phyloP scores from a whole-genome alignment of 2,797 vertebrate species.

The Chaetodon trifasciatus region DNA sequence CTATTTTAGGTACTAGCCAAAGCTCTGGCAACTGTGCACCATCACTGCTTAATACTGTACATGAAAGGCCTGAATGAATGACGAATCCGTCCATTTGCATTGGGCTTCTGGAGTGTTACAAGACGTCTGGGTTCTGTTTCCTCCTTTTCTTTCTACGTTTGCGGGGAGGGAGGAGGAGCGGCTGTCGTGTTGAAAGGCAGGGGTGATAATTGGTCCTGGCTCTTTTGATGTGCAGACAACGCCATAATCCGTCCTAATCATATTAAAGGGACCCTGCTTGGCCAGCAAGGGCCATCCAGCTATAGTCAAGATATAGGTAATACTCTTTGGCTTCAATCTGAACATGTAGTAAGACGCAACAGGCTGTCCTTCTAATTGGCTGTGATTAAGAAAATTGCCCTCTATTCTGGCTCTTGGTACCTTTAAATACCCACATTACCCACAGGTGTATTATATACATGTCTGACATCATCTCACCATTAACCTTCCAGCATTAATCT shows the following conservation, averaged over 20 bases:
- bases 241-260: conserved; percentile 84
- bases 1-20: conserved; percentile 72
- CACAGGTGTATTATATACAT: conserved; percentile 20
- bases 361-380: conserved; percentile 41
- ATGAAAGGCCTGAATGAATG: conserved; percentile 72
- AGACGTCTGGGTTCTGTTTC: conserved; percentile 54
- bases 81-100: conserved; percentile 72
- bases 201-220: conserved; percentile 85
- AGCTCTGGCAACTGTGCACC: conserved; percentile 63
- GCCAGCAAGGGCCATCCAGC: conserved; percentile 63
- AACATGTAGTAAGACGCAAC: conserved; percentile 28
- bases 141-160: conserved; percentile 55
- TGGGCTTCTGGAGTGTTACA: conserved; percentile 56
- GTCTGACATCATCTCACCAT: conserved; percentile 25
- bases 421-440: conserved; percentile 10
- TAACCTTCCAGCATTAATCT: conserved; percentile 22
- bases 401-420: conserved; percentile 13
- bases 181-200: conserved; percentile 77
- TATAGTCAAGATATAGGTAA: conserved; percentile 71
- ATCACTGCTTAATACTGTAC: conserved; percentile 67
- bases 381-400: conserved; percentile 33
- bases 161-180: conserved; percentile 44
- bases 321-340: conserved; percentile 32
- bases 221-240: conserved; percentile 86
- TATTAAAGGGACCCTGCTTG: conserved; percentile 82